These are phyloP conservation scores for Hypena proboscidalis DNA, from an alignment of 2,888 invertebrate genomes.

Conservation along the genomic window DNA sequence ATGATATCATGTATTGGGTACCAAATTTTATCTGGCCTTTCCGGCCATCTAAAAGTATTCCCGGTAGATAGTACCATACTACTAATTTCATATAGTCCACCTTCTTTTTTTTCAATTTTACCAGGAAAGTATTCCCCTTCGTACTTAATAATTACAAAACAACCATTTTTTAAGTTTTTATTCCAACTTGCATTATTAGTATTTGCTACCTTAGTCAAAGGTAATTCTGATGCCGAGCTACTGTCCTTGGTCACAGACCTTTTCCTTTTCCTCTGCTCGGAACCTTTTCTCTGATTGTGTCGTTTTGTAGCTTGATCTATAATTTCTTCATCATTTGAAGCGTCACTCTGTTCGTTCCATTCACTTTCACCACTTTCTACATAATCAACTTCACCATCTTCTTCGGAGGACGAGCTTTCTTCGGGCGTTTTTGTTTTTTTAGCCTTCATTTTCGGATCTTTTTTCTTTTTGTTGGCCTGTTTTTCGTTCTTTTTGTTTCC, in stretches of 20 bases:
- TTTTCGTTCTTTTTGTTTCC: slow-evolving; percentile 21
- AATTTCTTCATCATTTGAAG: too few species aligned
- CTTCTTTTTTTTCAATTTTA: slow-evolving; percentile 1
- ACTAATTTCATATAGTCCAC: slow-evolving; percentile 18
- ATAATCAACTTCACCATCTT: too few species aligned
- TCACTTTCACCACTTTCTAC: too few species aligned
- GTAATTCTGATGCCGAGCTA: neutral
- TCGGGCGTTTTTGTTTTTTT: too few species aligned
- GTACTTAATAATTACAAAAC: slow-evolving; percentile 19
- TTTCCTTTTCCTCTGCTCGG: neutral
- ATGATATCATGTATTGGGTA: slow-evolving; percentile 19
- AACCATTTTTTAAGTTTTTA: slow-evolving; percentile 16
- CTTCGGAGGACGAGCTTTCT: too few species aligned
- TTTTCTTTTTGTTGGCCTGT: slow-evolving; percentile 7
- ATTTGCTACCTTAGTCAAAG: neutral
- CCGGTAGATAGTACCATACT: slow-evolving; percentile 25
- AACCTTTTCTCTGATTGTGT: slow-evolving; percentile 8
- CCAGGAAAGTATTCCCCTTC: slow-evolving; percentile 19
- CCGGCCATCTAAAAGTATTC: slow-evolving; percentile 26
- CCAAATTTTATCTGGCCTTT: slow-evolving; percentile 26
- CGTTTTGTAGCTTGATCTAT: too few species aligned
- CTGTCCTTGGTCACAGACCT: neutral
- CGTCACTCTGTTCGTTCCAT: too few species aligned
- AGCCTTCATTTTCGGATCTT: too few species aligned
- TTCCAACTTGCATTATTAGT: too few species aligned